Percentiles rank a stretch among this genome's conserved stretches.
phyloP scores from a whole-genome alignment of 2,797 vertebrate genomes.

The Todus mexicanus region DNA sequence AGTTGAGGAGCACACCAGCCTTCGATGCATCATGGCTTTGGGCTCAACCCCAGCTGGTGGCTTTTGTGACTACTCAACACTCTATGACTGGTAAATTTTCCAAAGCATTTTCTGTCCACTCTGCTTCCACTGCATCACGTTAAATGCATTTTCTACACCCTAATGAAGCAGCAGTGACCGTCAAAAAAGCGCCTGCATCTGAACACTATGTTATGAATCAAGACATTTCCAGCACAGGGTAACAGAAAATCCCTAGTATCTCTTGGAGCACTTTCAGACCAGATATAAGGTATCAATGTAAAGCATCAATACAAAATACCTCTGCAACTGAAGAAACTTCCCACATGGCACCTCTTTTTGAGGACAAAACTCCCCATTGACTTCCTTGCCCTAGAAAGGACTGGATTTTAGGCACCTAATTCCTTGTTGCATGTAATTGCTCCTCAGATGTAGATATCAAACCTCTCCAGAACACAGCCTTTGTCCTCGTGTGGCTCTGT shows the following conservation, averaged over 20 bases:
- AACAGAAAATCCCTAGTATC: not conserved
- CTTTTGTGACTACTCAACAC: not conserved
- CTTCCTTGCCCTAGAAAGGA: not conserved
- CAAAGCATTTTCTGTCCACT: not conserved
- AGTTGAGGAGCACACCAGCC: not conserved
- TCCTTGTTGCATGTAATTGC: not conserved
- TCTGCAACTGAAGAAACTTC: not conserved
- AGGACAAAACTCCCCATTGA: not conserved
- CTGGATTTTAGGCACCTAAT: accelerated
- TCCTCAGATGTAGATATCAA: not conserved
- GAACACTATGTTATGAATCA: not conserved
- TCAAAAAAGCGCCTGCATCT: not conserved
- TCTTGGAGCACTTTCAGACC: not conserved
- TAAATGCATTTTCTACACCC: not conserved
- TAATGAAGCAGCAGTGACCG: not conserved
- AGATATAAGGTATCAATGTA: accelerated
- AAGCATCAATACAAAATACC: not conserved
- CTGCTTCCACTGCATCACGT: not conserved
- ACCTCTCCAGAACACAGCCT: not conserved
- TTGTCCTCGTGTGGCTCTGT: not conserved
- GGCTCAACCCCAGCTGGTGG: not conserved
- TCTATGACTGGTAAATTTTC: accelerated
- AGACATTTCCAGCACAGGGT: not conserved
- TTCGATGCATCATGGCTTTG: accelerated
- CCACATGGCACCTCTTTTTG: accelerated